A percentile compares a stretch with the other conserved stretches of the same genome.
Conservation (phyloP, 92 coral and sea anemone genomes). For the Palythoa heliodiscus region DNA sequence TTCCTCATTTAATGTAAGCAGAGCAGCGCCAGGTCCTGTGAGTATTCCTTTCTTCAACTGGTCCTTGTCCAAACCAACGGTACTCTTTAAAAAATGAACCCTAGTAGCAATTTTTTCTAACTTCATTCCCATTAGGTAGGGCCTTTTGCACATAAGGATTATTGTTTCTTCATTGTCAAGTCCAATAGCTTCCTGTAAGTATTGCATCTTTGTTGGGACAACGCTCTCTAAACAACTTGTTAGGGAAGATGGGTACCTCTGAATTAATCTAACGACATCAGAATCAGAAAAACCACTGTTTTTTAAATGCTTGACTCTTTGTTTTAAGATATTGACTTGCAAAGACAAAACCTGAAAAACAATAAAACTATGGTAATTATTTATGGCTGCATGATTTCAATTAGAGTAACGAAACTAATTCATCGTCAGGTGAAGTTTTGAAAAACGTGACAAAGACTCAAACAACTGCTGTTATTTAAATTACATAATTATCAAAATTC, state of each 20-base stretch:
- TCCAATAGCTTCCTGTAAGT: conserved; percentile 36
- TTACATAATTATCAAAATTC: no score
- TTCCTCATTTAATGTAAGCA: conserved; percentile 27
- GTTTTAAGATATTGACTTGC: conserved; percentile 23
- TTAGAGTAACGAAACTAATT: no score
- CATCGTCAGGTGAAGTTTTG: no score
- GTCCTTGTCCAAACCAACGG: conserved; percentile 27
- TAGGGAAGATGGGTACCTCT: conserved; percentile 41
- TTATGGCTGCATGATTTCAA: no score
- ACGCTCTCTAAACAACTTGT: conserved; percentile 37
- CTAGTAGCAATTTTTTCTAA: conserved; percentile 38
- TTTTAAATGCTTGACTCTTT: conserved; percentile 30
- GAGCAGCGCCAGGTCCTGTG: conserved; percentile 34
- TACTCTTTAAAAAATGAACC: conserved; percentile 12
- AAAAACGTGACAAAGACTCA: no score
- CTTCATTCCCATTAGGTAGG: conserved; percentile 45
- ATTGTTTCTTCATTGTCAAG: conserved; percentile 35
- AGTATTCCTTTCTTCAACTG: conserved; percentile 30
- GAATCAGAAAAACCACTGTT: conserved; percentile 35
- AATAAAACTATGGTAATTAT: neutral
- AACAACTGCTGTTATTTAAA: no score
- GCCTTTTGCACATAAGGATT: conserved; percentile 39
- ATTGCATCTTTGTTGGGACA: conserved; percentile 40
- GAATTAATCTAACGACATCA: conserved; percentile 10
- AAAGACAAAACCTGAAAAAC: conserved; percentile 34